These are phyloP conservation scores for Trissolcus japonicus DNA, from an alignment of 2,888 invertebrate species.

Conservation along the genomic window DNA sequence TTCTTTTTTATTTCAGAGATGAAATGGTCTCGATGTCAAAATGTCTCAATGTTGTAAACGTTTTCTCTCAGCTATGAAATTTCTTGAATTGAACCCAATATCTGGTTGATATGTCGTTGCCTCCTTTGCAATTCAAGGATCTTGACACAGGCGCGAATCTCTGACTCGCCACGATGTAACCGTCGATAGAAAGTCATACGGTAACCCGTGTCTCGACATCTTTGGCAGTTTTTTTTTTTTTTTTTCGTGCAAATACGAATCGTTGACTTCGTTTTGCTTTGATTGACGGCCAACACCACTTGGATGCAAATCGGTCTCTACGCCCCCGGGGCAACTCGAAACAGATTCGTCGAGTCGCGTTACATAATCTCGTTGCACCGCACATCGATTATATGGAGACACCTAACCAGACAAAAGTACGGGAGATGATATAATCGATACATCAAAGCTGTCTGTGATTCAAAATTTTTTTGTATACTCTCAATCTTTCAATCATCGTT, in stretches of 20 bases:
- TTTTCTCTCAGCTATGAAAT: slow-evolving; percentile 19
- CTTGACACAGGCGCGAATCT: slow-evolving; percentile 52
- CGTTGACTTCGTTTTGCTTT: slow-evolving; percentile 48
- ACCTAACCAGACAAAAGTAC: slow-evolving; percentile 36
- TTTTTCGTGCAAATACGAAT: slow-evolving; percentile 35
- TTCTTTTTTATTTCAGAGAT: no score
- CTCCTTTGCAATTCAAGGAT: slow-evolving; percentile 49
- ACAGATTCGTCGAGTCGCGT: slow-evolving; percentile 37
- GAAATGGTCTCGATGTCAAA: no score
- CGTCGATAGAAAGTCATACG: slow-evolving; percentile 60
- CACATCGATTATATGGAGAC: slow-evolving; percentile 21
- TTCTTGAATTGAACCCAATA: slow-evolving; percentile 37
- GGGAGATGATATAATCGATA: slow-evolving; percentile 33
- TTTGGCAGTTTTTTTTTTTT: slow-evolving; percentile 11
- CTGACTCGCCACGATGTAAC: slow-evolving; percentile 53
- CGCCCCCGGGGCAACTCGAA: slow-evolving; percentile 19
- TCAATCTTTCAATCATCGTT: not conserved
- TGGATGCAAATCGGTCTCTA: slow-evolving; percentile 27
- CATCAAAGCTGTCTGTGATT: slow-evolving; percentile 13
- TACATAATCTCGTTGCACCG: slow-evolving; percentile 31
- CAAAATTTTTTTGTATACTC: not conserved
- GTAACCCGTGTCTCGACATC: slow-evolving; percentile 26
- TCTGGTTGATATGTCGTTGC: slow-evolving; percentile 47
- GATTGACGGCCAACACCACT: slow-evolving; percentile 47
- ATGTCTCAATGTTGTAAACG: no score